Percentiles rank a stretch among this genome's conserved stretches.
phyloP scores from a whole-genome alignment of 2,113 vertebrate species.

The Charadrius vociferus region DNA sequence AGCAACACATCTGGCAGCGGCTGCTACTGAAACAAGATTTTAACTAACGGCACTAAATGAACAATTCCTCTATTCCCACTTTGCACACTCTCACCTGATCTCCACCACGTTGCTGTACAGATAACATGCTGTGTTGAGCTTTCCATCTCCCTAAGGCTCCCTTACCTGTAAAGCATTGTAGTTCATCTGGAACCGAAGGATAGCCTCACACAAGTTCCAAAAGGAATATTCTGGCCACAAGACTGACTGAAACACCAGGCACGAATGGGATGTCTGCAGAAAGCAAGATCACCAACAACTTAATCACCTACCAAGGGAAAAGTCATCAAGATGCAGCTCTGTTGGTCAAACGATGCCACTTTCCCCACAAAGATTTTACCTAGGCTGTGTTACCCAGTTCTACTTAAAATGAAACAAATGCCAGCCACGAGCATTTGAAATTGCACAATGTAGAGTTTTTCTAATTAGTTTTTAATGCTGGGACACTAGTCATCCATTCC shows the following conservation, averaged over 20 bases:
- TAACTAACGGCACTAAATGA: background rate
- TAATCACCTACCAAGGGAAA: background rate
- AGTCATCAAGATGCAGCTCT: background rate
- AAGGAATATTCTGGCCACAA: conserved; percentile 98
- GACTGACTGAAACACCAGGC: conserved; percentile 93
- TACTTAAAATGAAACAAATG: background rate
- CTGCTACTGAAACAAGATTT: background rate
- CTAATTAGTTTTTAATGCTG: background rate
- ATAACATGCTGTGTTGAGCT: background rate
- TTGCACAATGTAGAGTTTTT: background rate
- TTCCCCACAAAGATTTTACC: background rate
- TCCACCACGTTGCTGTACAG: background rate
- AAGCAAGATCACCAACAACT: background rate
- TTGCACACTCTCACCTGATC: background rate
- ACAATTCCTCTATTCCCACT: background rate
- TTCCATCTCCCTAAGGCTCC: background rate
- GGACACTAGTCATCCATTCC: background rate
- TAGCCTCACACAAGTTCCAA: conserved; percentile 97
- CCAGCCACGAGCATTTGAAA: background rate
- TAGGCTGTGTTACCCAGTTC: background rate
- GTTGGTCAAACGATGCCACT: background rate
- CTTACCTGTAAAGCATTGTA: conserved; percentile 89
- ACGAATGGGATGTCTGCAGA: conserved; percentile 92
- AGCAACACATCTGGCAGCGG: background rate
- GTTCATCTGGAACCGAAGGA: conserved; percentile 92